Base-by-base conservation (phyloP, 1,140 invertebrate species). In the Eriosoma lanigerum region DNA sequence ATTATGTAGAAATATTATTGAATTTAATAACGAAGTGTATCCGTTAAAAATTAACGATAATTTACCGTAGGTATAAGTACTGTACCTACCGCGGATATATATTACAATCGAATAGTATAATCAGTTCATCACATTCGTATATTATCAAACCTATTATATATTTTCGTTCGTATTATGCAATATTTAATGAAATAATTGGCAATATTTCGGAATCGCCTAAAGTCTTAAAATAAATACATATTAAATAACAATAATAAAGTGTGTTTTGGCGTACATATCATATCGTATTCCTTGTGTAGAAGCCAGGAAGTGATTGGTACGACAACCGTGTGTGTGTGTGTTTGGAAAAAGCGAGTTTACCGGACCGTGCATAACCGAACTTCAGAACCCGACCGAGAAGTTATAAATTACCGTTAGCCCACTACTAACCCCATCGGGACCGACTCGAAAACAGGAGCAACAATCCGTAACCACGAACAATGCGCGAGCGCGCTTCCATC, bases 281-380 rank as follows among this genome's bases (percentile, higher is more conserved):
- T 66, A 44, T 13, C 44, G 44, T 46, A 66, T 66, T 29, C 4
- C 9, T 38, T 8, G 12, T 44, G 38, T 44, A 13, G n/a, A 3
- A 21, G 32, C n/a, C n/a, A 66, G 64, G n/a, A 66, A 24, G 50
- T 52, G 50, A 19, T 9, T 38, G 19, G 32, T 32, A 29, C 5
- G 32, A 21, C 10, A 24, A 1, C 21, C 10, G 56, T 12, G 56
- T 32, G 15, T 32, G 29, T 46, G 64, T 46, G 68, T 38, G 19
- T 44, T 12, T 56, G 1, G 32, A 75, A 75, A 75, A 75, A 58
- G 24, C 12, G 52, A 58, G 75, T 17, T 78, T 78, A 78, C 38
- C 52, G 54, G 75, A 78, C 75, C 54, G 38, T 78, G 75, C 21
- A 78, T 78, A 78, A 78, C 54, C 75, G 24, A 78, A 78, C 75